Conservation (phyloP, 2,888 invertebrate genomes). For the Lycaena phlaeas region DNA sequence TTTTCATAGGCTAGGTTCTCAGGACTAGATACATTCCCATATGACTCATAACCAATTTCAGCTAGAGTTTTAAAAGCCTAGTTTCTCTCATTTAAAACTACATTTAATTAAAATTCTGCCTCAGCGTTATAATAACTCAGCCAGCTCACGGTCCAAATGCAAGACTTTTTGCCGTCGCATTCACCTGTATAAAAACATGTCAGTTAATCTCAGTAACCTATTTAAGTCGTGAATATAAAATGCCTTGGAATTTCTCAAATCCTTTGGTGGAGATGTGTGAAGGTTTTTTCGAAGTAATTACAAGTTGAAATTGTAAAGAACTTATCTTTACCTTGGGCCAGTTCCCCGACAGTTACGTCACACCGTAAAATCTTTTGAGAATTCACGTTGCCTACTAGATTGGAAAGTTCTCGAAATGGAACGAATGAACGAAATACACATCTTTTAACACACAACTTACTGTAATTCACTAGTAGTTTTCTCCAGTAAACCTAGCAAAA, state of each 20-base stretch:
- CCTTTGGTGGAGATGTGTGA: slow-evolving; percentile 2
- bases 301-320: neutral
- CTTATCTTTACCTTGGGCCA: slow-evolving; percentile 5
- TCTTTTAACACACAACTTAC: too few relatives aligned
- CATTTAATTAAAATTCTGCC: slow-evolving; percentile 4
- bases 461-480: too few relatives aligned
- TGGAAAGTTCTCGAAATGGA: slow-evolving; percentile 4
- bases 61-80: neutral
- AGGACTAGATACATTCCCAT: too few relatives aligned
- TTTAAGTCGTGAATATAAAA: slow-evolving; percentile 14
- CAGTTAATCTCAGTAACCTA: slow-evolving; percentile 13
- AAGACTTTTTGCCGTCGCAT: neutral
- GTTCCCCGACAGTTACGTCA: neutral
- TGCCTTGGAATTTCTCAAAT: slow-evolving; percentile 12
- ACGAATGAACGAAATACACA: neutral
- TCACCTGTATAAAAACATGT: slow-evolving; percentile 9
- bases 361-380: slow-evolving; percentile 2
- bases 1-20: too few relatives aligned
- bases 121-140: neutral
- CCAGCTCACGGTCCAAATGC: slow-evolving; percentile 5
- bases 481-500: too few relatives aligned
- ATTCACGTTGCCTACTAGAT: slow-evolving; percentile 1
- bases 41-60: too few relatives aligned
- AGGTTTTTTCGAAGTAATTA: neutral
- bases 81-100: neutral